These are phyloP conservation scores for Anthopleura sola DNA, from an alignment of 64 coral and sea anemone genomes.

Conservation along the genomic window DNA sequence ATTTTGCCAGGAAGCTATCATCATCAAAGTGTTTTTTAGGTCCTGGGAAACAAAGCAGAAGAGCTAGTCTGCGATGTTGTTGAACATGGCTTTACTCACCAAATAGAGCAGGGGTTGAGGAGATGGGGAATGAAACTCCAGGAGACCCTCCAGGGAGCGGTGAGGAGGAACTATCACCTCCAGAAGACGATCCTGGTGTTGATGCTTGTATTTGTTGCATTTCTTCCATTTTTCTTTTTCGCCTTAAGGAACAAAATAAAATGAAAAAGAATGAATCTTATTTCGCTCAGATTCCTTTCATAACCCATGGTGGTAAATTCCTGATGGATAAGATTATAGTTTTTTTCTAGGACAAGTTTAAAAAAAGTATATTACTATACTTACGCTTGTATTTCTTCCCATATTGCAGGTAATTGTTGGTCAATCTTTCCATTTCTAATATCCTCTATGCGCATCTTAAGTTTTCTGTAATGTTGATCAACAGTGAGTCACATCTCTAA, in stretches of 20 bases:
- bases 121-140: slow-evolving; percentile 40
- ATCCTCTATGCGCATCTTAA: slow-evolving; percentile 87
- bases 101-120: slow-evolving; percentile 40
- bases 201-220: slow-evolving; percentile 12
- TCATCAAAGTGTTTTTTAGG: too few relatives aligned
- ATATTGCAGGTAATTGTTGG: slow-evolving; percentile 60
- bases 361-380: not conserved
- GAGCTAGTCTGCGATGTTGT: too few relatives aligned
- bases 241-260: not conserved
- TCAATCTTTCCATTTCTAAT: slow-evolving; percentile 89
- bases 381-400: slow-evolving; percentile 88
- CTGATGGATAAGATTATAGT: too few relatives aligned
- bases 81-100: not conserved
- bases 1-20: too few relatives aligned
- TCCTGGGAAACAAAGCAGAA: too few relatives aligned
- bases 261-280: not conserved
- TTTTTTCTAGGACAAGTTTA: too few relatives aligned
- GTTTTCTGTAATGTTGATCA: slow-evolving; percentile 42
- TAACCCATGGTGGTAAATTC: not conserved
- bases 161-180: slow-evolving; percentile 33
- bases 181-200: slow-evolving; percentile 14
- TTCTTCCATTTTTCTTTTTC: not conserved
- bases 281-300: not conserved
- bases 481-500: not conserved
- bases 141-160: slow-evolving; percentile 38